phyloP scores from a whole-genome alignment of 2,888 invertebrate genomes.

The Charanyca ferruginea region DNA sequence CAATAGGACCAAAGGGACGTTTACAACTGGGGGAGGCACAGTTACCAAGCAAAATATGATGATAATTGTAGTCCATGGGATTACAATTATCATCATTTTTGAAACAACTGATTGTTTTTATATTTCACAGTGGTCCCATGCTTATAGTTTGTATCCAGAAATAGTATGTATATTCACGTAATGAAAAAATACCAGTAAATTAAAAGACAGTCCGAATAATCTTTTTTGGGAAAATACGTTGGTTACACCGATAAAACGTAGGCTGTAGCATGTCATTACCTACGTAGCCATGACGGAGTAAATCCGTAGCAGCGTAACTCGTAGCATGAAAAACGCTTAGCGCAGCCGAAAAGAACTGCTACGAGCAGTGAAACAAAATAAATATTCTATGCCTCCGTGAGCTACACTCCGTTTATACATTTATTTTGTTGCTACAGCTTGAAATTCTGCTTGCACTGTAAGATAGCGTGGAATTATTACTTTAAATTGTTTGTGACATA shows the following conservation, averaged over 20 bases:
- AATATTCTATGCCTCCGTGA: constrained; percentile 5
- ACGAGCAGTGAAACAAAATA: constrained; percentile 14
- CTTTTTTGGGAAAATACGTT: neutral
- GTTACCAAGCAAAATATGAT: too few relatives aligned
- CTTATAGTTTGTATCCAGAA: too few relatives aligned
- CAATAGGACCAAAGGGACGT: too few relatives aligned
- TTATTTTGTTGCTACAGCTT: constrained; percentile 26
- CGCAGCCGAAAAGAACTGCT: constrained; percentile 21
- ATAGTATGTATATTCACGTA: neutral
- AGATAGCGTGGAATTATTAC: constrained; percentile 34
- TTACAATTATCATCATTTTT: too few relatives aligned
- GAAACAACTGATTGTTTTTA: too few relatives aligned
- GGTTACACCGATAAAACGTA: neutral
- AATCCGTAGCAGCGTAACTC: constrained; percentile 31
- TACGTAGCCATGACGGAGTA: constrained; percentile 5
- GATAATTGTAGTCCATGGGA: too few relatives aligned
- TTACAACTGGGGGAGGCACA: too few relatives aligned
- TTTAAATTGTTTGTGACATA: constrained; percentile 38
- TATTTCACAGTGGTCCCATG: too few relatives aligned
- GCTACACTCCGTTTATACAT: constrained; percentile 7
- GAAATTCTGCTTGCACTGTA: constrained; percentile 1
- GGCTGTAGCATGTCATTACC: neutral
- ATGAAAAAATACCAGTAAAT: too few relatives aligned
- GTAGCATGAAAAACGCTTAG: constrained; percentile 2
- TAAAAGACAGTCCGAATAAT: too few relatives aligned